Evolutionary conservation across 53 echinoderm and acorn worm genomes (phyloP), one percentile per base, ranked within the genome.

Genomic region (Temnopleurus reevesii): DNA sequence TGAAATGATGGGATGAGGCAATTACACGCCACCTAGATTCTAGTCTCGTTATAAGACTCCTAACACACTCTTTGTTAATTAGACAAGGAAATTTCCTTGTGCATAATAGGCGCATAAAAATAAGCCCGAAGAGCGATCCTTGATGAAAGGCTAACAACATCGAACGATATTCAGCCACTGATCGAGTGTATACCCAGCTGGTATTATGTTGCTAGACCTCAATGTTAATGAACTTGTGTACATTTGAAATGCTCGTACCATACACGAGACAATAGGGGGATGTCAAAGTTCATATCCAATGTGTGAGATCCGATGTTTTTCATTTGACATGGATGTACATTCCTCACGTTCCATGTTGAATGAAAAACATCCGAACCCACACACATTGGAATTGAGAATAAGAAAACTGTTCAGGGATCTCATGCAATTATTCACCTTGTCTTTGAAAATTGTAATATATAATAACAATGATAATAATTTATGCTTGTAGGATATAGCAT

Each of bases 211-310:
- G 26, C n/a, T n/a, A n/a, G 8, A 57, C 57, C 26, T 8, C 8
- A 15, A 33, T 31, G 33, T 21, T 30, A 66, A 36, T 36, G n/a
- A 19, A n/a, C 41, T 41, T 38, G 38, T n/a, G n/a, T n/a, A n/a
- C 13, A 66, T 66, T 66, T 21, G 66, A 66, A 66, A 1, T 41
- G 66, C 66, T 66, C 66, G 66, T 9, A 66, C 66, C 66, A 66
- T 66, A 61, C 31, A 30, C 33, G 4, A 29, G 61, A 8, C 61
- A 61, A 61, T 61, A n/a, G n/a, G 33, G 3, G 0, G 21, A 66
- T 35, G 41, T 66, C 7, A 66, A 66, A 66, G 41, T 35, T 66
- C 66, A 66, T n/a, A n/a, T n/a, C n/a, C n/a, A 66, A 21, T 41
- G 19, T 41, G 41, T 19, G 66, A 38, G 47, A 2, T 33, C 66